Conservation (phyloP, 1,140 invertebrate species). For the Sipha flava region DNA sequence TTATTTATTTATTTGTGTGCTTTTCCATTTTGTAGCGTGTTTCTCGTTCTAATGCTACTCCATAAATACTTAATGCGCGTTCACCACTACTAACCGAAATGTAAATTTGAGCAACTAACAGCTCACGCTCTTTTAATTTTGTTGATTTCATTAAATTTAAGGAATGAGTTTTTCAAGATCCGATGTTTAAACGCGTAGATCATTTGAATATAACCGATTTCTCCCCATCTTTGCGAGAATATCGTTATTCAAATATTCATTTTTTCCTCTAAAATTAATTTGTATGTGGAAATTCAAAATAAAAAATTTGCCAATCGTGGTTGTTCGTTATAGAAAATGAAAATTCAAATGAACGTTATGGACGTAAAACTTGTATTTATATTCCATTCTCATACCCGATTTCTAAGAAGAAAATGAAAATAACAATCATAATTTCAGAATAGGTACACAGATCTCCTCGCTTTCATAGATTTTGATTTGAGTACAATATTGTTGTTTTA, state of each 20-base stretch:
- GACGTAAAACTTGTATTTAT: not conserved
- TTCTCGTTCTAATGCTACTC: too few species aligned
- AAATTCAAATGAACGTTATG: not conserved
- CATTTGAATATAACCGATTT: not conserved
- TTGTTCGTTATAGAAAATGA: not conserved
- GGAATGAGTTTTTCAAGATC: not conserved
- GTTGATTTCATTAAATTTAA: not conserved
- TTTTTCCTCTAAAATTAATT: not conserved
- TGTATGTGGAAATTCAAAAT: constrained; percentile 13
- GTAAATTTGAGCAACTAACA: not conserved
- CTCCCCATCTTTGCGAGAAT: not conserved
- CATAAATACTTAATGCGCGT: not conserved
- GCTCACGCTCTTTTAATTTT: not conserved
- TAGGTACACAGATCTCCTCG: too few species aligned
- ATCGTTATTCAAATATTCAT: not conserved
- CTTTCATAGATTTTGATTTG: not conserved
- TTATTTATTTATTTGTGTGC: too few species aligned
- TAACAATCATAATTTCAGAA: not conserved
- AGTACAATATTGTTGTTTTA: not conserved
- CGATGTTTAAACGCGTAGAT: not conserved
- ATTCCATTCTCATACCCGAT: too few species aligned
- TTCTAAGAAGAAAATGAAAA: not conserved
- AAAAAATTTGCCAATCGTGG: not conserved
- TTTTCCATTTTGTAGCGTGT: too few species aligned
- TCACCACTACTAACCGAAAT: not conserved